Percentiles rank a stretch among this genome's conserved stretches.
These are phyloP conservation scores for Cryptoblepharus egeriae DNA, from an alignment of 2,797 vertebrate species.

Conservation along the genomic window DNA sequence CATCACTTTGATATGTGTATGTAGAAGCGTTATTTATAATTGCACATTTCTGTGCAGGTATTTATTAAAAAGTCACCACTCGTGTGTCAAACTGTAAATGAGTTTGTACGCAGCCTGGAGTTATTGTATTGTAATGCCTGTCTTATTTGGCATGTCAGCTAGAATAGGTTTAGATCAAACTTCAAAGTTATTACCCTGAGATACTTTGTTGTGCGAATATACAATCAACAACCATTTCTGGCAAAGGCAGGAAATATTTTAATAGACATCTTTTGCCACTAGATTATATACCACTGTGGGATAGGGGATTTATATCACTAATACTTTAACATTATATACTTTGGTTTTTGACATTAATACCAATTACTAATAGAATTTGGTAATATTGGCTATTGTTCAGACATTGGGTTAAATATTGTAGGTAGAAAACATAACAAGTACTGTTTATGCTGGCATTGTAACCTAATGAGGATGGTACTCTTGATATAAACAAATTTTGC, in stretches of 20 bases:
- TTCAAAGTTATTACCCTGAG: background rate
- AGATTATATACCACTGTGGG: background rate
- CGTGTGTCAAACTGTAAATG: background rate
- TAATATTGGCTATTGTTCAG: background rate
- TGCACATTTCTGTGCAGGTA: background rate
- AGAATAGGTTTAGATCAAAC: conserved; percentile 23
- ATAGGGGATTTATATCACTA: too few species aligned
- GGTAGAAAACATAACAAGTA: background rate
- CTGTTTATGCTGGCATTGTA: conserved; percentile 14
- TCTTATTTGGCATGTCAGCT: background rate
- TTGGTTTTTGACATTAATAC: too few species aligned
- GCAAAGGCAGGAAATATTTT: too few species aligned
- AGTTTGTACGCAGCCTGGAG: background rate
- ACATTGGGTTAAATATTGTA: background rate
- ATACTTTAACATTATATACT: too few species aligned
- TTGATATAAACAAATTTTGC: conserved; percentile 11
- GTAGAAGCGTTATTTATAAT: conserved; percentile 1
- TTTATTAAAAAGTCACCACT: conserved; percentile 10
- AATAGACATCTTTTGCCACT: background rate
- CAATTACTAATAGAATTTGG: background rate
- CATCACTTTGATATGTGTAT: background rate
- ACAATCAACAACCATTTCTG: background rate
- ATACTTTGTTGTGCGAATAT: background rate
- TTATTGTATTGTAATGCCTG: background rate
- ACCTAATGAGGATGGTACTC: fast-evolving